A percentile compares a stretch with the other conserved stretches of the same genome.
Evolutionary conservation across 2,113 vertebrate species (phyloP).

Genomic region (Scolopax mira): DNA sequence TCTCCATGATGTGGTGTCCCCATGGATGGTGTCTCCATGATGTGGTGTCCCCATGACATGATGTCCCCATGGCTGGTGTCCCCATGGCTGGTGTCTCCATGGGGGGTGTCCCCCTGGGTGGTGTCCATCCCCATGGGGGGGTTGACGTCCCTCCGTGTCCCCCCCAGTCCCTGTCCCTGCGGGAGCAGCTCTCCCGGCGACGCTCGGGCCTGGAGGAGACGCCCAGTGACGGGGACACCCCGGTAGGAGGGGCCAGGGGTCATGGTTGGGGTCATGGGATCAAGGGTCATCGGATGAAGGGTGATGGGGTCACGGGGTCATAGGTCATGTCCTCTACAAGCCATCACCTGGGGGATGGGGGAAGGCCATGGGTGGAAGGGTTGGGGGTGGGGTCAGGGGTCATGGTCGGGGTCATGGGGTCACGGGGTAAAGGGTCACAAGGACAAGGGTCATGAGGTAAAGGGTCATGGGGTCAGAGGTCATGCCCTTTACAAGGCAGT

Average conservation of each 20-base stretch:
- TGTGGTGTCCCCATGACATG: no score
- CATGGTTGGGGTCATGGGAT: background rate
- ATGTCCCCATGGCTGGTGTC: background rate
- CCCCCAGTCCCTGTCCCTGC: background rate
- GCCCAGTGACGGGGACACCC: constrained; percentile 55
- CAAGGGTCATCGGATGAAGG: no score
- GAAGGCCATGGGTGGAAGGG: no score
- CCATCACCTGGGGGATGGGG: no score
- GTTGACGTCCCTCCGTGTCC: background rate
- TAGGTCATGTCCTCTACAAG: background rate
- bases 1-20: background rate
- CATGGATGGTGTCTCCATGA: background rate
- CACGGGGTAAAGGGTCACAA: background rate
- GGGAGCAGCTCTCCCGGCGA: constrained; percentile 66
- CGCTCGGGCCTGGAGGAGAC: constrained; percentile 65
- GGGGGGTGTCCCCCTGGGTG: background rate
- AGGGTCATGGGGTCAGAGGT: background rate
- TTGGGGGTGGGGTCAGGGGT: background rate
- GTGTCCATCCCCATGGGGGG: background rate
- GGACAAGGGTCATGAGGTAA: background rate
- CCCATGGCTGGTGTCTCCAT: background rate
- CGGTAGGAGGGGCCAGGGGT: background rate
- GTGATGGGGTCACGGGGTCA: background rate
- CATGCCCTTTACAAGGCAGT: no score
- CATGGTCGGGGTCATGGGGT: background rate